These are phyloP conservation scores for Lasioglossum leucozonium DNA, from an alignment of 2,888 invertebrate genomes.

Conservation along the genomic window DNA sequence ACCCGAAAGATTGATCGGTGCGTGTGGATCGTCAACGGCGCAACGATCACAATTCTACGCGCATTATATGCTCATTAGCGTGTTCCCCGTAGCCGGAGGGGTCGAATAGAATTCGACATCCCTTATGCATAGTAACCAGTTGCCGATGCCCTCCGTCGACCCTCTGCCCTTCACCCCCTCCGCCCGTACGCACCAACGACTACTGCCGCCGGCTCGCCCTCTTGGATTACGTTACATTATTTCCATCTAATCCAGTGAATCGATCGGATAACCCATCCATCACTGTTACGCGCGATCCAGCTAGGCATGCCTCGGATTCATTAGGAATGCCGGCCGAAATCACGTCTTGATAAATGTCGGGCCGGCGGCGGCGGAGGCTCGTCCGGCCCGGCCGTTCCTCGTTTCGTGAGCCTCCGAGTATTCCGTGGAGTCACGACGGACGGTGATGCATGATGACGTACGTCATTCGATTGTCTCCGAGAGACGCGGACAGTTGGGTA, in stretches of 20 bases:
- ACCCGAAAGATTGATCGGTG: not conserved
- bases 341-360: constrained; percentile 71
- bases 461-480: constrained; percentile 60
- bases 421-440: constrained; percentile 60
- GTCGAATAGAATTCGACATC: constrained; percentile 48
- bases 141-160: constrained; percentile 19
- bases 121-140: constrained; percentile 64
- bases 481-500: constrained; percentile 35
- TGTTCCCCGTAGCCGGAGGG: constrained; percentile 43
- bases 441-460: constrained; percentile 64
- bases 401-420: constrained; percentile 29
- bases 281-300: constrained; percentile 57
- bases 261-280: constrained; percentile 70
- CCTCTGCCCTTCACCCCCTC: not conserved
- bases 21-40: not conserved
- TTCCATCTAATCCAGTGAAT: constrained; percentile 67
- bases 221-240: constrained; percentile 65
- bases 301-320: constrained; percentile 42
- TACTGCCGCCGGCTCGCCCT: constrained; percentile 1
- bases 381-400: not conserved
- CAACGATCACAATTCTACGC: constrained; percentile 62
- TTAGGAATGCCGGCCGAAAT: constrained; percentile 69
- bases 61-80: constrained; percentile 71
- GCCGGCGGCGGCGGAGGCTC: constrained; percentile 17
- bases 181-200: not conserved